These are phyloP conservation scores for Ceuthmochares aereus DNA, from an alignment of 2,113 vertebrate genomes.

Conservation along the genomic window DNA sequence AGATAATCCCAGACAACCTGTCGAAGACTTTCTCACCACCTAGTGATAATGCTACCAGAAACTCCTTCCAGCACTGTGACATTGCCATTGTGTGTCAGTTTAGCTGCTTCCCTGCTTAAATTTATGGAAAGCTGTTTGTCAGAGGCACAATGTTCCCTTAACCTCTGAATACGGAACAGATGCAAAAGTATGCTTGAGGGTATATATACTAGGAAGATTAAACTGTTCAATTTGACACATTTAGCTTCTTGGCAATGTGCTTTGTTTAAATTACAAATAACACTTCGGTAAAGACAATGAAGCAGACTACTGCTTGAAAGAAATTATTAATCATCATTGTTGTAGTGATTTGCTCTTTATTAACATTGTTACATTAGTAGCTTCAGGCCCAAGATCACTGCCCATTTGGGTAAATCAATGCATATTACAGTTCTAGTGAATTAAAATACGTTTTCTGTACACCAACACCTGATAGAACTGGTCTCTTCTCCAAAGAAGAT, in stretches of 20 bases:
- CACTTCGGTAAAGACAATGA: conserved; percentile 10
- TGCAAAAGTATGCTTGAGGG: neutral
- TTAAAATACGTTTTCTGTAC: neutral
- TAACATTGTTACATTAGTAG: neutral
- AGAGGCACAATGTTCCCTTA: neutral
- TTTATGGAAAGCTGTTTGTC: conserved; percentile 3
- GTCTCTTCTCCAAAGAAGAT: neutral
- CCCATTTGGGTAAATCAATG: neutral
- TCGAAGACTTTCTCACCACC: neutral
- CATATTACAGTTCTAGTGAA: neutral
- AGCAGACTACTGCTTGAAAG: neutral
- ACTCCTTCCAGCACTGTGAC: neutral
- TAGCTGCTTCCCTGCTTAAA: neutral
- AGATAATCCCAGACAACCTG: neutral
- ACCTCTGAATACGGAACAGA: neutral
- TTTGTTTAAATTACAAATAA: conserved; percentile 47
- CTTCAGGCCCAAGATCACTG: neutral
- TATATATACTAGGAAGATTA: neutral
- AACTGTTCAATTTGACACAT: conserved; percentile 28
- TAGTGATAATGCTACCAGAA: neutral
- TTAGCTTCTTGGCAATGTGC: conserved; percentile 5
- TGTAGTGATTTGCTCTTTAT: neutral
- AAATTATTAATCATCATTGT: conserved; percentile 19
- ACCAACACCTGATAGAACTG: neutral
- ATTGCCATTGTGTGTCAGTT: neutral